Base-by-base conservation (phyloP, 2,797 vertebrate species). In the Malurus splendens region DNA sequence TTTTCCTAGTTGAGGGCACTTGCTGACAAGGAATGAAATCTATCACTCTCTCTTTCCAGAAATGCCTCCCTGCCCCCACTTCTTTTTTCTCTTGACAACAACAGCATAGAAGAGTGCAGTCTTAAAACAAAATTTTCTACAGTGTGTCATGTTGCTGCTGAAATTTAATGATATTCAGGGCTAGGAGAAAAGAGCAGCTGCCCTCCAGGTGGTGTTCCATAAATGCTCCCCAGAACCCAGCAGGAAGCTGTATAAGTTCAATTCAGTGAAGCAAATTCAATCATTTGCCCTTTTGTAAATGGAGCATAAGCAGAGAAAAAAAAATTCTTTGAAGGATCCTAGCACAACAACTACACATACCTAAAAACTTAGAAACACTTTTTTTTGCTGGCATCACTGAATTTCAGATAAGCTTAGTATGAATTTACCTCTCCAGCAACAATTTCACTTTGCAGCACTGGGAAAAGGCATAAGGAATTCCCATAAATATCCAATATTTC, bases 101-200 rank as follows among this genome's bases (percentile, higher is more conserved):
- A 47, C 62, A 61, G 10, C 52, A 52, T 75, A 56, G 67, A 91
- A 72, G 33, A 61, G 83, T 30, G 41, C 56, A n/a, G 57, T 71
- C 79, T 90, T 85, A 83, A 94, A 81, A 61, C 84, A 71, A 90
- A 86, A 92, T 90, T 90, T 93, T 95, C 85, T 82, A 61, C 84
- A 92, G 84, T 62, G 30, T 93, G 88, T 92, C 84, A 61, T 90
- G 87, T 95, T 94, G 74, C 82, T 93, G 91, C 82, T 68, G 87
- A 92, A 87, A 87, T 91, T 89, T 96, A 95, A 96, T 96, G 96
- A 96, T 94, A 96, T 95, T 95, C 96, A 96, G 93, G 87, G 65
- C 87, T 74, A 70, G 62, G 66, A 95, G 95, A 93, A 96, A 95
- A 95, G 94, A 97, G 94, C 96, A 96, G 93, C 94, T 96, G 95